A percentile compares a stretch with the other conserved stretches of the same genome.
These are phyloP conservation scores for Zaprionus kolodkinae DNA, from an alignment of 1,140 invertebrate genomes.

Conservation along the genomic window DNA sequence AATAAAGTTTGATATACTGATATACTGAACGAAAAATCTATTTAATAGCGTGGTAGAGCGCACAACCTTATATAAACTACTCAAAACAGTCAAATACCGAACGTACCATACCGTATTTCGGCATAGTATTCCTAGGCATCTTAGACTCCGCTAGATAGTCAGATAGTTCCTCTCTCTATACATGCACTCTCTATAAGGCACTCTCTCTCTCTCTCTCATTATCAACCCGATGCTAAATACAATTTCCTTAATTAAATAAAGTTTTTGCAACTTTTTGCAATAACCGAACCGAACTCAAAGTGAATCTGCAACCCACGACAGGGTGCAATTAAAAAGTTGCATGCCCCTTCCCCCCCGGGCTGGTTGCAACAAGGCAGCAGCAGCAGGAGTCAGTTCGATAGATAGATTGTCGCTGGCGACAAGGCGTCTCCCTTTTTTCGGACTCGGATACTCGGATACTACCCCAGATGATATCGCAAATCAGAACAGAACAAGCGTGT, in stretches of 20 bases:
- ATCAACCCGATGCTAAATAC: background rate
- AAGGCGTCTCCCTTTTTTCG: constrained; percentile 3
- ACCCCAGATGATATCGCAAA: constrained; percentile 57
- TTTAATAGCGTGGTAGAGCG: too few species aligned
- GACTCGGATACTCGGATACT: constrained; percentile 17
- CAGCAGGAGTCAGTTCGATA: background rate
- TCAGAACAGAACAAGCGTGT: constrained; percentile 79
- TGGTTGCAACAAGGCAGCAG: constrained; percentile 12
- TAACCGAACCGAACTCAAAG: constrained; percentile 1
- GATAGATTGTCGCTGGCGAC: constrained; percentile 3
- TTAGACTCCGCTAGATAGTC: too few species aligned
- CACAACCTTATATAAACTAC: too few species aligned
- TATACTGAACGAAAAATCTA: too few species aligned
- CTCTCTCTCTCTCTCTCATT: background rate
- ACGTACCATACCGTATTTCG: too few species aligned
- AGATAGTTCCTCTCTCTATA: too few species aligned
- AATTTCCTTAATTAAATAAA: constrained; percentile 11
- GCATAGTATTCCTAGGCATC: too few species aligned
- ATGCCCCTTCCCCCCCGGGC: background rate
- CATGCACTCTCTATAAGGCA: too few species aligned
- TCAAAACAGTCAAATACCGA: too few species aligned
- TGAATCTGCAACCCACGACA: background rate
- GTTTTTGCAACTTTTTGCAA: constrained; percentile 20
- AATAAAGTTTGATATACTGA: too few species aligned
- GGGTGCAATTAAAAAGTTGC: constrained; percentile 61